Evolutionary conservation across 2,888 invertebrate species (phyloP).

Genomic region (Zeuzera pyrina): DNA sequence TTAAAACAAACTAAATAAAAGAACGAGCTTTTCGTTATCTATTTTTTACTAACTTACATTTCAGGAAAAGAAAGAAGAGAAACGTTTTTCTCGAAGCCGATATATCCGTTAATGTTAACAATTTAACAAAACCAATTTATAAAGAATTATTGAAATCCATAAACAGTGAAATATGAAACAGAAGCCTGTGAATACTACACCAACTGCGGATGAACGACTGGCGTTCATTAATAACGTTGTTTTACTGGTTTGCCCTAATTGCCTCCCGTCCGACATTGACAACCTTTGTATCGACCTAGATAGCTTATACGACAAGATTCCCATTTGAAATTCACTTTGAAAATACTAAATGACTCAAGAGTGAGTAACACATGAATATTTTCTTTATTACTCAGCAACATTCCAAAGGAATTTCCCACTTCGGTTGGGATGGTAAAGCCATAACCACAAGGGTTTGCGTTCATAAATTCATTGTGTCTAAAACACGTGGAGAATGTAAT

Average conservation of each 20-base stretch:
- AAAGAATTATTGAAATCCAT: too few species aligned
- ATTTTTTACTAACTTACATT: too few species aligned
- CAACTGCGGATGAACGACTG: slow-evolving; percentile 34
- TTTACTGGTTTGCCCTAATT: slow-evolving; percentile 64
- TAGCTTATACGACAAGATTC: slow-evolving; percentile 14
- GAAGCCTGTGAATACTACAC: slow-evolving; percentile 16
- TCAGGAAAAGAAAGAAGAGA: too few species aligned
- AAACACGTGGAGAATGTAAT: slow-evolving; percentile 23
- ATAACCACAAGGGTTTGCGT: slow-evolving; percentile 12
- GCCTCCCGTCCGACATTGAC: slow-evolving; percentile 50
- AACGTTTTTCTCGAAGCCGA: too few species aligned
- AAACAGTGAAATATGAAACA: too few species aligned
- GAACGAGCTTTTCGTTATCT: too few species aligned
- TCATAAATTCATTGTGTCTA: slow-evolving; percentile 20
- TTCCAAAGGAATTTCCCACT: slow-evolving; percentile 10
- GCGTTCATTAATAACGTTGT: slow-evolving; percentile 41
- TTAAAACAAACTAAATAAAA: too few species aligned
- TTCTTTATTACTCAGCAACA: slow-evolving; percentile 10
- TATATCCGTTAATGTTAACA: too few species aligned
- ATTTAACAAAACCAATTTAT: too few species aligned
- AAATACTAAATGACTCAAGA: neutral
- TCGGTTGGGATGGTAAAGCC: slow-evolving; percentile 6
- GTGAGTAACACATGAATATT: neutral
- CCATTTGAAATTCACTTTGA: slow-evolving; percentile 8
- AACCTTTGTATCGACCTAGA: slow-evolving; percentile 49